Evolutionary conservation across 37 sponge, comb jelly and placozoan genomes (phyloP), one percentile per base, ranked within the genome.

Genomic region (Cliona cf. orientalis): DNA sequence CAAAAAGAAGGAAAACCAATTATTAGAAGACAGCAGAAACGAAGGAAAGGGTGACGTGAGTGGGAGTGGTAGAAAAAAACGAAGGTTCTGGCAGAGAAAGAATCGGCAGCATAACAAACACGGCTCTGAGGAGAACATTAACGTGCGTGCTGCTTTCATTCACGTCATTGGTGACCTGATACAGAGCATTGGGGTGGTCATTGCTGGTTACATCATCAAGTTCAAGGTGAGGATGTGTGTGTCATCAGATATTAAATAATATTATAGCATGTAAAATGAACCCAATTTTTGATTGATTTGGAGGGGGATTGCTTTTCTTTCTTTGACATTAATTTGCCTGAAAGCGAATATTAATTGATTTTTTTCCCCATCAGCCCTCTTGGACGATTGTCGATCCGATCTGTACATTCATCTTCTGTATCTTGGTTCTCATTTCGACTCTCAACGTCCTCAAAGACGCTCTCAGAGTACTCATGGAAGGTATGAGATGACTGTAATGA

Each of bases 91-190:
- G 60, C 28, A 44, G 43, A 42, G 43, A 44, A 35, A 23, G 67
- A 34, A 66, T 3, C 34, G 35, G 23, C 6, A 41, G 43, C 70
- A 39, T 25, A 25, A 26, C 23, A 39, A n/a, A 3, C 33, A 14
- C 7, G 12, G 66, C 2, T 35, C 29, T 37, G 9, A 68, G 41
- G 25, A 75, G 89, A 99, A 96, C n/a, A 94, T 99, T 44, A 96
- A 99, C 73, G 93, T 99, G 6, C 74, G 91, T 36, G 99, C 99
- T 32, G 99, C 99, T 31, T 94, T 99, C 63, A 86, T 99, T 37
- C 99, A 99, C 53, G 95, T 92, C 23, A 85, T 99, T 55, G 99
- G 97, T 40, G 99, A 99, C 73, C 80, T 99, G 26, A 78, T 99
- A 14, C 96, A 95, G 75, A 99, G 99, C 59, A 86, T 99, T 46